These are phyloP conservation scores for Chaunax sp. DNA, from an alignment of 2,797 vertebrate species.

Conservation along the genomic window DNA sequence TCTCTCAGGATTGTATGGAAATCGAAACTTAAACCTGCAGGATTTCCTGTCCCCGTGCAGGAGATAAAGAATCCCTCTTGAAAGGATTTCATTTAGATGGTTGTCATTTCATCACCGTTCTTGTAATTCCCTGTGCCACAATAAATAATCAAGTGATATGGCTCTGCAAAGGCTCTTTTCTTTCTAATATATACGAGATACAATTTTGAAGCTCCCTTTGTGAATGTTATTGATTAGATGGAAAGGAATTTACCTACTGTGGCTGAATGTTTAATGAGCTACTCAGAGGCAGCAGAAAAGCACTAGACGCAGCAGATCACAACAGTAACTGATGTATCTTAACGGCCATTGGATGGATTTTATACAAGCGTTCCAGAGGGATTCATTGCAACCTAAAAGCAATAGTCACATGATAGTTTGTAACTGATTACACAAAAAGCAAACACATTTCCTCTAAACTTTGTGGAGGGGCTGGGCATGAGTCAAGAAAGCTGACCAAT, in stretches of 20 bases:
- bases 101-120: conserved; percentile 44
- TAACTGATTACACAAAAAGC: no score
- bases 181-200: conserved; percentile 9
- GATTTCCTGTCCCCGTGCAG: conserved; percentile 25
- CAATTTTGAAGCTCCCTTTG: conserved; percentile 8
- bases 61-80: conserved; percentile 9
- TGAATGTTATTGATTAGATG: conserved; percentile 19
- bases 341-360: background rate
- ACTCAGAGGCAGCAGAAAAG: background rate
- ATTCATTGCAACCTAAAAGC: no score
- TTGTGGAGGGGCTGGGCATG: no score
- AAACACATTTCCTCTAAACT: no score
- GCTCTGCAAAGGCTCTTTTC: conserved; percentile 1
- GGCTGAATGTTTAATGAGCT: conserved; percentile 21
- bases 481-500: no score
- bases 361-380: background rate
- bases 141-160: conserved; percentile 29
- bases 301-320: background rate
- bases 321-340: background rate
- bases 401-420: no score
- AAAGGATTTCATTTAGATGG: conserved; percentile 27
- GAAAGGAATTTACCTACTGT: conserved; percentile 5
- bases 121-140: conserved; percentile 17
- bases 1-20: conserved; percentile 25
- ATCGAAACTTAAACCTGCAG: conserved; percentile 25